phyloP scores from a whole-genome alignment of 1,140 invertebrate genomes.

The Babylonia areolata region DNA sequence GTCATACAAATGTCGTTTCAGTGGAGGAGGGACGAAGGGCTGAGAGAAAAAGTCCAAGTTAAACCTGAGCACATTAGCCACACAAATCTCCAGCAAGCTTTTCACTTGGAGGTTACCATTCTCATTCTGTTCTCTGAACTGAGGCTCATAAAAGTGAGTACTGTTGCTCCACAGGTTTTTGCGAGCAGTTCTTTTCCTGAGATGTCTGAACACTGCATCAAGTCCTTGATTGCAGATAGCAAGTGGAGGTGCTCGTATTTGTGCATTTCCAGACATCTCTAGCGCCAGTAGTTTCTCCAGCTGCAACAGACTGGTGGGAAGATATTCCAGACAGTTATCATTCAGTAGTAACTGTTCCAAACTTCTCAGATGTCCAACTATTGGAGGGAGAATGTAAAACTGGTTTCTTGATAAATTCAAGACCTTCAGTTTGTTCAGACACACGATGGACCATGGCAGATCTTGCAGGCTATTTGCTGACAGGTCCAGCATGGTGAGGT shows the following conservation, averaged over 20 bases:
- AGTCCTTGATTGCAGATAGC: not conserved
- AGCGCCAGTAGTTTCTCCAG: not conserved
- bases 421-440: not conserved
- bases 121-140: not conserved
- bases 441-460: constrained; percentile 15
- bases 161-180: constrained; percentile 4
- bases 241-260: not conserved
- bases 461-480: not conserved
- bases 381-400: constrained; percentile 1
- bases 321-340: not conserved
- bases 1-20: constrained; percentile 19
- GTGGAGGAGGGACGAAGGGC: not conserved
- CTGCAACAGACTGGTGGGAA: constrained; percentile 17
- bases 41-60: constrained; percentile 11
- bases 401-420: constrained; percentile 5
- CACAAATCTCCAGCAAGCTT: constrained; percentile 27
- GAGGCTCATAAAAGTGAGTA: not conserved
- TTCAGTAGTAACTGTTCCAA: constrained; percentile 17
- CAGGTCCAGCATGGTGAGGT: not conserved
- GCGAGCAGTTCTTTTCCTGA: not conserved
- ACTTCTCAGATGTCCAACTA: not conserved
- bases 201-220: not conserved
- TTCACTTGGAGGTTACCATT: not conserved
- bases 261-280: not conserved
- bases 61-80: constrained; percentile 8